Evolutionary conservation across 1,140 invertebrate genomes (phyloP), one percentile per base, ranked within the genome.

Genomic region (Trypoxylus dichotomus): DNA sequence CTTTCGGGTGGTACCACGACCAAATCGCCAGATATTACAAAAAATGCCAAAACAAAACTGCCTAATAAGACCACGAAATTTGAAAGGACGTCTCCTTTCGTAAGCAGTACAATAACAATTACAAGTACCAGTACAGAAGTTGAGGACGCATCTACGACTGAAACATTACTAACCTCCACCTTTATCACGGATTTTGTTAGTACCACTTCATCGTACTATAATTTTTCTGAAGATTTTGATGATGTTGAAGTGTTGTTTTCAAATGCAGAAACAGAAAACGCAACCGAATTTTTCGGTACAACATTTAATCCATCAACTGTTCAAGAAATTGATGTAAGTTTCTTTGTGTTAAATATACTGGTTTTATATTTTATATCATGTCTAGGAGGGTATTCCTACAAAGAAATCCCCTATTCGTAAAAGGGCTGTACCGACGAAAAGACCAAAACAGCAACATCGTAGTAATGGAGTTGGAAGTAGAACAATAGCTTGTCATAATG

Each of bases 401-500:
- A 3, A 2, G 5, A 76, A 76, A 76, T 25, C 42, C 8, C 74
- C 74, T 10, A 76, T 76, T 27, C 74, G 29, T 54, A 76, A 76
- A 19, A 19, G 74, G 25, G 42, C 74, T 6, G 42, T 76, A 0
- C 32, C 42, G n/a, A 54, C 54, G 2, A 76, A 47, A 11, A 21
- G 3, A 6, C 21, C 42, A 2, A 54, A 58, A 58, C 13, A 29
- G 3, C 19, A 74, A 42, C 32, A 37, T 37, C 32, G 32, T 37
- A 37, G 10, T 37, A 41, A 74, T 41, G 29, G 27, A 3, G 32
- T 41, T 3, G 32, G 41, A 42, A 43, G 72, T 27, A 60, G 77
- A 41, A 80, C 37, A 13, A 87, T 89, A 0, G 85, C 86, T 1
- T 93, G 92, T 79, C 88, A 88, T 71, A 91, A 90, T 79, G 86